These are phyloP conservation scores for Grallaria varia DNA, from an alignment of 2,113 vertebrate species.

Conservation along the genomic window DNA sequence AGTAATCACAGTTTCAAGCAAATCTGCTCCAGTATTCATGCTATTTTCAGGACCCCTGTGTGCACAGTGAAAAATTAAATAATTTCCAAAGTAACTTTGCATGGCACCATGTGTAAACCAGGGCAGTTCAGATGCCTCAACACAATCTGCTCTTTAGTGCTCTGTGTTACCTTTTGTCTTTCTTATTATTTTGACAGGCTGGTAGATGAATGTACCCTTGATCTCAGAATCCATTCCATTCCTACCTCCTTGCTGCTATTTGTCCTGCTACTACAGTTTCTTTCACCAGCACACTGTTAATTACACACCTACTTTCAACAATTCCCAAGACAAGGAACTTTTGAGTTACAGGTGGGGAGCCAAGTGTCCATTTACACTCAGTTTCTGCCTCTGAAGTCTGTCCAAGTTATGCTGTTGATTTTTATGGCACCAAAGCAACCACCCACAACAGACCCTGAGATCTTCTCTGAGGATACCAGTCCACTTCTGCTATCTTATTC, in stretches of 20 bases:
- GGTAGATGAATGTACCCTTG: neutral
- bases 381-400: neutral
- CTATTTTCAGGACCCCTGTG: neutral
- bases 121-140: neutral
- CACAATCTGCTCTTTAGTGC: neutral
- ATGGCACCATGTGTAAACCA: neutral
- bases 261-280: neutral
- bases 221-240: neutral
- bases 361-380: neutral
- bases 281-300: neutral
- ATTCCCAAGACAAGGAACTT: neutral
- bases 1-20: neutral
- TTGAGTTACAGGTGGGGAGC: neutral
- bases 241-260: neutral
- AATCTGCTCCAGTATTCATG: neutral
- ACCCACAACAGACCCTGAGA: neutral
- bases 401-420: neutral
- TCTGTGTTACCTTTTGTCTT: neutral
- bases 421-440: neutral
- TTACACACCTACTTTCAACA: neutral
- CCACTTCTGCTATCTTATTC: neutral
- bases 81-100: neutral
- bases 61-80: neutral
- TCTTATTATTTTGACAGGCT: neutral
- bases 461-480: neutral